Conservation (phyloP, 2,113 vertebrate species). For the Synchiropus splendidus region DNA sequence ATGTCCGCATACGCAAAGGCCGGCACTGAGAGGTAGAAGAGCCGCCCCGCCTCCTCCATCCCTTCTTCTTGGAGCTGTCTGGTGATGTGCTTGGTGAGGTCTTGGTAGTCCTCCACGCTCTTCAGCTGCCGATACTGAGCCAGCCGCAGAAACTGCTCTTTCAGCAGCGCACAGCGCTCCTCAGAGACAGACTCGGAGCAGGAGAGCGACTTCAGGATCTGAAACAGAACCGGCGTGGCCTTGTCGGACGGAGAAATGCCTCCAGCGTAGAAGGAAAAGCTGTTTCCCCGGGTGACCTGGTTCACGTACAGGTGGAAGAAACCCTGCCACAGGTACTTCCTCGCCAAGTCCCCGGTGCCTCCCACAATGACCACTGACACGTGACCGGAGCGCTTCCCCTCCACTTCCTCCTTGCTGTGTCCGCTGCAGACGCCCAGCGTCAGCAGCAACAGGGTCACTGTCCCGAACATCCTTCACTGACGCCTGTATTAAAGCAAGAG, state of each 20-base stretch:
- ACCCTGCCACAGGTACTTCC: conserved; percentile 91
- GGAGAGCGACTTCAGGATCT: conserved; percentile 73
- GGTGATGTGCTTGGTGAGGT: conserved; percentile 67
- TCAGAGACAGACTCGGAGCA: conserved; percentile 62
- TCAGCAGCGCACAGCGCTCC: conserved; percentile 72
- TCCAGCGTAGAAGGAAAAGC: conserved; percentile 82
- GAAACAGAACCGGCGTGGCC: conserved; percentile 67
- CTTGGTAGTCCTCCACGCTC: conserved; percentile 69
- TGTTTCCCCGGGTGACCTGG: conserved; percentile 72
- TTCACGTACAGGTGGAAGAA: conserved; percentile 83
- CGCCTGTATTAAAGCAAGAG: conserved; percentile 30
- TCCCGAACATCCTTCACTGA: conserved; percentile 59
- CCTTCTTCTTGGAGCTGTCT: conserved; percentile 62
- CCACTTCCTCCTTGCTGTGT: conserved; percentile 21
- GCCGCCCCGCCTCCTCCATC: conserved; percentile 76
- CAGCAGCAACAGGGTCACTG: conserved; percentile 53
- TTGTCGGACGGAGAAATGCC: conserved; percentile 58
- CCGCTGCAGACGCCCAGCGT: conserved; percentile 40
- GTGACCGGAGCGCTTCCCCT: conserved; percentile 68
- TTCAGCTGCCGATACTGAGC: conserved; percentile 77
- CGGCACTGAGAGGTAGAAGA: conserved; percentile 92
- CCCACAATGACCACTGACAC: conserved; percentile 82
- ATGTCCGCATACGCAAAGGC: conserved; percentile 83
- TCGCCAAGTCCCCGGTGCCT: conserved; percentile 86
- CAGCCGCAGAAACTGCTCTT: conserved; percentile 79